These are phyloP conservation scores for Araneus ventricosus DNA, from an alignment of 1,140 invertebrate genomes.

Conservation along the genomic window DNA sequence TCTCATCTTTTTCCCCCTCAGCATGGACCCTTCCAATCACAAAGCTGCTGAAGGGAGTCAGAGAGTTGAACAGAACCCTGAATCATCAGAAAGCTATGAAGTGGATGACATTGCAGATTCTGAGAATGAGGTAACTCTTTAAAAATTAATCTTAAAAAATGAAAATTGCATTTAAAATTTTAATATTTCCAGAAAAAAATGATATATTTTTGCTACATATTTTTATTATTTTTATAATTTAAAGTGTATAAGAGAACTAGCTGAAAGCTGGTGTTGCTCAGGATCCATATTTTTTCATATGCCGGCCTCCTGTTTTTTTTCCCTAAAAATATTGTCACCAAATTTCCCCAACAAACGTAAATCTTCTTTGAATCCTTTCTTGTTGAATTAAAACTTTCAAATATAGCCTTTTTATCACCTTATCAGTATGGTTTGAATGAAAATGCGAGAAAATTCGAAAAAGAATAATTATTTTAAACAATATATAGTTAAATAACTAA, in stretches of 20 bases:
- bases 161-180: neutral
- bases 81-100: conserved; percentile 83
- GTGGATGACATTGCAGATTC: conserved; percentile 82
- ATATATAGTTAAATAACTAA: too few relatives aligned
- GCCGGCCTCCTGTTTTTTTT: too few relatives aligned
- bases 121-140: conserved; percentile 78
- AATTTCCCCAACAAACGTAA: too few relatives aligned
- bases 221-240: too few relatives aligned
- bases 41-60: conserved; percentile 87
- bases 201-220: neutral
- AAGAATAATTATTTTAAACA: too few relatives aligned
- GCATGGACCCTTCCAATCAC: conserved; percentile 86
- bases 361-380: too few relatives aligned
- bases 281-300: neutral
- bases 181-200: neutral
- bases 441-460: too few relatives aligned
- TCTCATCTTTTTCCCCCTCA: conserved; percentile 77
- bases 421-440: too few relatives aligned
- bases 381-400: too few relatives aligned
- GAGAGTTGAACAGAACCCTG: conserved; percentile 84
- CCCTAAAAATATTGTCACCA: too few relatives aligned
- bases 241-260: neutral
- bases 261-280: neutral
- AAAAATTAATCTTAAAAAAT: too few relatives aligned
- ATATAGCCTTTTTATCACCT: too few relatives aligned